Conservation (phyloP, 2,888 invertebrate species). For the Andrena dorsata region DNA sequence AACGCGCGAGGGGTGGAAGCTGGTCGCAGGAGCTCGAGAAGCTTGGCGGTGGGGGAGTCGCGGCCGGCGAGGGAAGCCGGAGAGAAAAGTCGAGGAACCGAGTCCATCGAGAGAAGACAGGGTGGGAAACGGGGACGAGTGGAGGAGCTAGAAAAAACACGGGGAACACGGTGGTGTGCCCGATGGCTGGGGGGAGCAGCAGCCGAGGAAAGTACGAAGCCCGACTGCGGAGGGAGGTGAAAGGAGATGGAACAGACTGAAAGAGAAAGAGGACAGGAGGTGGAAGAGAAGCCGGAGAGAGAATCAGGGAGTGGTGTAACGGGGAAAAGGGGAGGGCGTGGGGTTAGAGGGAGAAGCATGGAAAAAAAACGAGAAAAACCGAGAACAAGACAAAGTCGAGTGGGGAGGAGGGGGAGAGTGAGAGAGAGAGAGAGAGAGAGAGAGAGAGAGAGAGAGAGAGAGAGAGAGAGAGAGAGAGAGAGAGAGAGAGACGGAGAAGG, state of each 20-base stretch:
- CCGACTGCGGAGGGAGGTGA: conserved; percentile 1
- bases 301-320: conserved; percentile 49
- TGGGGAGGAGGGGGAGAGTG: conserved; percentile 36
- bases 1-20: no score
- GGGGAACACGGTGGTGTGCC: background rate
- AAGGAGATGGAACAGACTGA: conserved; percentile 15
- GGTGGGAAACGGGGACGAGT: background rate
- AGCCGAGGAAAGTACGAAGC: conserved; percentile 27
- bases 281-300: conserved; percentile 49
- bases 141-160: background rate
- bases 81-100: background rate
- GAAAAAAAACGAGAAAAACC: background rate
- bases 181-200: background rate
- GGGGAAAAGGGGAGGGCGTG: conserved; percentile 15
- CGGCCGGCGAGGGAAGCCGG: background rate
- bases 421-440: conserved; percentile 62
- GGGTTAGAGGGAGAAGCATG: conserved; percentile 1
- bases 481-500: conserved; percentile 58
- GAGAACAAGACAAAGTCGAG: conserved; percentile 41
- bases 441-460: conserved; percentile 57
- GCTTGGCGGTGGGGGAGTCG: background rate
- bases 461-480: conserved; percentile 60
- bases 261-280: conserved; percentile 39
- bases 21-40: background rate
- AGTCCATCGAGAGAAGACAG: conserved; percentile 14